A percentile compares a stretch with the other conserved stretches of the same genome.
These are phyloP conservation scores for Chymomyza fuscimana DNA, from an alignment of 2,888 invertebrate genomes.

Conservation along the genomic window DNA sequence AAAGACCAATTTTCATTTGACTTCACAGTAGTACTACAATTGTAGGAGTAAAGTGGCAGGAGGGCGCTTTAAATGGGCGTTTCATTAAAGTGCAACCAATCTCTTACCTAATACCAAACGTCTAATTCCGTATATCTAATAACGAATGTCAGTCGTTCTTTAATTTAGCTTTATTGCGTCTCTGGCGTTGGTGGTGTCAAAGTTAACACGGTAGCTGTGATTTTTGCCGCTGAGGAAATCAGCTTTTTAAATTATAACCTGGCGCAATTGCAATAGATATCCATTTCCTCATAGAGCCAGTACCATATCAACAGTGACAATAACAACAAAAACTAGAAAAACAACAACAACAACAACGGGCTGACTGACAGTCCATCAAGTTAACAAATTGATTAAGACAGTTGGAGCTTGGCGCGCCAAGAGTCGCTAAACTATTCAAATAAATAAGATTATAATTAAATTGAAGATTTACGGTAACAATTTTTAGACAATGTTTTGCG, in stretches of 20 bases:
- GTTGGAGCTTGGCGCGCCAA: conserved; percentile 27
- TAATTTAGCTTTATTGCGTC: conserved; percentile 7
- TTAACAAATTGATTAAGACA: conserved; percentile 71
- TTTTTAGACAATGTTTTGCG: conserved; percentile 49
- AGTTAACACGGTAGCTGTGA: conserved; percentile 72
- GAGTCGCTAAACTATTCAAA: conserved; percentile 48
- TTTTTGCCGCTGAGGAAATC: conserved; percentile 66
- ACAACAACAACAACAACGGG: conserved; percentile 10
- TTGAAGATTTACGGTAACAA: conserved; percentile 43
- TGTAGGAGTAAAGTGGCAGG: background rate
- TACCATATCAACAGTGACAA: conserved; percentile 53
- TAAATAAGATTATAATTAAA: conserved; percentile 69
- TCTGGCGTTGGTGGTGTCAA: conserved; percentile 56
- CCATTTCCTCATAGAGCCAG: conserved; percentile 33
- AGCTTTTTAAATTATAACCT: conserved; percentile 54
- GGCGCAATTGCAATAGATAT: conserved; percentile 21
- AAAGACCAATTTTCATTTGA: conserved; percentile 42
- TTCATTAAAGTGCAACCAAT: conserved; percentile 29
- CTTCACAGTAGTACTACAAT: background rate
- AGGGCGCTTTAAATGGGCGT: conserved; percentile 31
- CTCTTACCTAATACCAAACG: conserved; percentile 57
- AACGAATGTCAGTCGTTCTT: conserved; percentile 40
- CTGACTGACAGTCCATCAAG: conserved; percentile 10
- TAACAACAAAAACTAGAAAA: background rate
- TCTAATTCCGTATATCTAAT: conserved; percentile 47